phyloP scores from a whole-genome alignment of 2,888 invertebrate species.

The Phania funesta region DNA sequence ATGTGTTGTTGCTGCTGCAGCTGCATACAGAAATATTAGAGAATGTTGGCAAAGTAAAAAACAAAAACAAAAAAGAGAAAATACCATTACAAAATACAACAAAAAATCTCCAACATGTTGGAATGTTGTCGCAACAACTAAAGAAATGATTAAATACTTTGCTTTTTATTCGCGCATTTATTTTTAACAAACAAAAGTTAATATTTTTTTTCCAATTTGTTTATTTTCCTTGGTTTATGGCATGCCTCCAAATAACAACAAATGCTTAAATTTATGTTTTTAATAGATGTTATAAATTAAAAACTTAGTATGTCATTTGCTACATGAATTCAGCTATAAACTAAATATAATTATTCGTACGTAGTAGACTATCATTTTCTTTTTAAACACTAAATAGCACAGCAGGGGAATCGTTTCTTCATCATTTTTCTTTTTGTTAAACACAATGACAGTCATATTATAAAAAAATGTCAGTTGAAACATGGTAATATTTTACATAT shows the following conservation, averaged over 20 bases:
- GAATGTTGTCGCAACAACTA: conserved; percentile 67
- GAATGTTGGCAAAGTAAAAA: conserved; percentile 25
- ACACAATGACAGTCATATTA: conserved; percentile 52
- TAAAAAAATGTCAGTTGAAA: conserved; percentile 46
- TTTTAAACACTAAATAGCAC: conserved; percentile 58
- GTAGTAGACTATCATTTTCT: conserved; percentile 47
- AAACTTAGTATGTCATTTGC: conserved; percentile 41
- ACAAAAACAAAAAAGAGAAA: not conserved
- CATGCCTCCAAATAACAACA: conserved; percentile 54
- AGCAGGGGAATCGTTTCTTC: conserved; percentile 24
- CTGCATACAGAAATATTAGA: conserved; percentile 25
- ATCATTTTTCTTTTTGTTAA: not conserved
- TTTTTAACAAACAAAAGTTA: not conserved
- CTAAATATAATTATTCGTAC: conserved; percentile 21
- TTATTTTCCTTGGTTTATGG: conserved; percentile 10
- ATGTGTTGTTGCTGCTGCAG: conserved; percentile 4
- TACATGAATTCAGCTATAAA: conserved; percentile 22
- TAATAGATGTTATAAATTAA: conserved; percentile 61
- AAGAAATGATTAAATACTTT: conserved; percentile 44
- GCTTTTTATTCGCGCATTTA: not conserved
- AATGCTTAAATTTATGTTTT: conserved; percentile 54
- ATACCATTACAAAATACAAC: conserved; percentile 27
- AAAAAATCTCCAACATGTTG: conserved; percentile 60
- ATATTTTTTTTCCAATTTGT: not conserved
- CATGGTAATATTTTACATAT: conserved; percentile 65